These are phyloP conservation scores for Ceuthmochares aereus DNA, from an alignment of 2,113 vertebrate species.

Conservation along the genomic window DNA sequence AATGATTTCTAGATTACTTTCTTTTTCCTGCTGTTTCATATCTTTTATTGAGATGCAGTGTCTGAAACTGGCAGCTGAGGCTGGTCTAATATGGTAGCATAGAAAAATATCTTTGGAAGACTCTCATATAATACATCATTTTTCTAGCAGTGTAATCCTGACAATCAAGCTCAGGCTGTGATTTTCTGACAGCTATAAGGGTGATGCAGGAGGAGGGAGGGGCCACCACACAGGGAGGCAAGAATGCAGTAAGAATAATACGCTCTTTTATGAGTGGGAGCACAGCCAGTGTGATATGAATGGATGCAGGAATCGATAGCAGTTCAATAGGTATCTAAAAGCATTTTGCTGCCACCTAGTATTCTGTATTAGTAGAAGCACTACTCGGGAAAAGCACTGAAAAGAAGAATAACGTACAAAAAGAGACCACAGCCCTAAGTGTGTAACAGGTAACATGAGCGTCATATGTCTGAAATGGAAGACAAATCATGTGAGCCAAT, in stretches of 20 bases:
- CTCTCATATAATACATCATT: not conserved
- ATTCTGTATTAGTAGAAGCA: not conserved
- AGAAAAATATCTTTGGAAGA: not conserved
- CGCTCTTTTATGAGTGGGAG: not conserved
- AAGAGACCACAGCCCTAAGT: not conserved
- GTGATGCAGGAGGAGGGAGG: not conserved
- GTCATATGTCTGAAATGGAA: not conserved
- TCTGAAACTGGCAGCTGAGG: not conserved
- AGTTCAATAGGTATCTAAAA: not conserved
- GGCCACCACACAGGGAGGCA: not conserved
- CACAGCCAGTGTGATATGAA: not conserved
- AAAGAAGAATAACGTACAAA: not conserved
- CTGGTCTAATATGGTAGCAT: not conserved
- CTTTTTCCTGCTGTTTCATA: not conserved
- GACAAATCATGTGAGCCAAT: not conserved
- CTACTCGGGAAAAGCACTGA: not conserved
- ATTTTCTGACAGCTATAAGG: not conserved
- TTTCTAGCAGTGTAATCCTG: not conserved
- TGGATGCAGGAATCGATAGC: not conserved
- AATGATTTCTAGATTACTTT: not conserved
- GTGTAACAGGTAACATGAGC: not conserved
- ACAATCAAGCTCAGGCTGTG: not conserved
- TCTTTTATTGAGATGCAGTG: not conserved
- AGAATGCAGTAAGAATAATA: not conserved
- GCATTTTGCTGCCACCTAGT: slow-evolving; percentile 63